A percentile compares a stretch with the other conserved stretches of the same genome.
These are phyloP conservation scores for Pterophyllum scalare DNA, from an alignment of 2,113 vertebrate species.

Conservation along the genomic window DNA sequence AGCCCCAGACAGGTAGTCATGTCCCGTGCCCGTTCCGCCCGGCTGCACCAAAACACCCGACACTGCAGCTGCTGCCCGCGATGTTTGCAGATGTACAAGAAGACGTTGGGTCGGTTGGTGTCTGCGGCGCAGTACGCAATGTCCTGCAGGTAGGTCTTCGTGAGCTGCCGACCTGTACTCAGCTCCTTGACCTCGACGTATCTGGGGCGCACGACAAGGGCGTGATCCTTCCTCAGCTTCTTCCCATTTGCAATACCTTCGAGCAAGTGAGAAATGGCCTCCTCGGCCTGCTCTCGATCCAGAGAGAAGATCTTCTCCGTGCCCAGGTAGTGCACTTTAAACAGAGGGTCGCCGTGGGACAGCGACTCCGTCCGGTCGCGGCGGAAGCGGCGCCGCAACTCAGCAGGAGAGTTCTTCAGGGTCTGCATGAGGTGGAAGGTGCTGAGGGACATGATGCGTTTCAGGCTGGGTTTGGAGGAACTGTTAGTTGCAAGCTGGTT, in stretches of 20 bases:
- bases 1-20: constrained; percentile 81
- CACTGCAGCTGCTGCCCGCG: constrained; percentile 85
- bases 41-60: constrained; percentile 85
- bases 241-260: constrained; percentile 67
- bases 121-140: constrained; percentile 84
- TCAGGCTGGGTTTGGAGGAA: constrained; percentile 3
- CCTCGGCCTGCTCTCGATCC: constrained; percentile 81
- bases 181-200: constrained; percentile 86
- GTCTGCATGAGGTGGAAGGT: constrained; percentile 84
- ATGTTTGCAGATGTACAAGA: constrained; percentile 85
- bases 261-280: constrained; percentile 78
- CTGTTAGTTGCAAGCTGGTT: constrained; percentile 10
- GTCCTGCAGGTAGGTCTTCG: constrained; percentile 86
- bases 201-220: constrained; percentile 81
- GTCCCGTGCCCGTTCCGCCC: constrained; percentile 80
- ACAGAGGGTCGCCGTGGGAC: constrained; percentile 84
- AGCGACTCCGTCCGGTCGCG: constrained; percentile 81
- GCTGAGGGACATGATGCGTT: constrained; percentile 74
- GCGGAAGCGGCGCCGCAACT: constrained; percentile 79
- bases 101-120: constrained; percentile 78
- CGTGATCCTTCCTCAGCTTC: constrained; percentile 82
- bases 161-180: constrained; percentile 84
- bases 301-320: constrained; percentile 85
- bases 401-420: constrained; percentile 82
- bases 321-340: constrained; percentile 85